These are phyloP conservation scores for Piprites chloris DNA, from an alignment of 2,113 vertebrate species.

Conservation along the genomic window DNA sequence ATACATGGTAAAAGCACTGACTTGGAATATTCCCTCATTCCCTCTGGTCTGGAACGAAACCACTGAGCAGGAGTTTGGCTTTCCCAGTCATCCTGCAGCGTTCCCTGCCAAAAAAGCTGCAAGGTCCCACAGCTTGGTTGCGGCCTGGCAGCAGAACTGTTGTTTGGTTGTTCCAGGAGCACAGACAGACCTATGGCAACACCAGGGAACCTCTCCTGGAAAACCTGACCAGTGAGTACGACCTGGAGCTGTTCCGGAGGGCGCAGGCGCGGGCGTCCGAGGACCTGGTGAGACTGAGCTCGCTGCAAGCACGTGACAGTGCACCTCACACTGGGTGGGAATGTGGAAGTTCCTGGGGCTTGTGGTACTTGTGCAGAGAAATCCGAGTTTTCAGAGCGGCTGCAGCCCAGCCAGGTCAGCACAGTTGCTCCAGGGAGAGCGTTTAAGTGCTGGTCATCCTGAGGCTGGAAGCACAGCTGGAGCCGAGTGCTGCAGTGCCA, in stretches of 20 bases:
- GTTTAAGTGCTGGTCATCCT: background rate
- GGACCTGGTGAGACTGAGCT: conserved; percentile 84
- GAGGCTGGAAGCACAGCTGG: background rate
- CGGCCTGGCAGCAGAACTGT: background rate
- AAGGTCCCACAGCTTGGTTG: background rate
- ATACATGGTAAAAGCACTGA: conserved; percentile 82
- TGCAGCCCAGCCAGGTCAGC: background rate
- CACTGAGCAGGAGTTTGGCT: fast-evolving
- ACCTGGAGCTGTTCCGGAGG: conserved; percentile 97
- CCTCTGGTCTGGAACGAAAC: background rate
- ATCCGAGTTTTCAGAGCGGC: background rate
- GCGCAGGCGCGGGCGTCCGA: conserved; percentile 96
- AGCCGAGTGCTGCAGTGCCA: background rate
- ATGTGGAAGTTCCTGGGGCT: background rate
- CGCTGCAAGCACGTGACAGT: background rate
- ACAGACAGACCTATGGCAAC: conserved; percentile 90
- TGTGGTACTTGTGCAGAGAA: background rate
- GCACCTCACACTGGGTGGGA: background rate
- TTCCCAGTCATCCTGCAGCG: background rate
- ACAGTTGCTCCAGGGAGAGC: fast-evolving
- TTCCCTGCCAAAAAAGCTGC: background rate
- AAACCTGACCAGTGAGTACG: conserved; percentile 97
- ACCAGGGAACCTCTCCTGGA: conserved; percentile 93
- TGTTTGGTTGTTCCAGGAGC: conserved; percentile 76
- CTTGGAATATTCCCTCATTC: background rate